Conservation (phyloP, 2,888 invertebrate species). For the Iselma pallidipennis region DNA sequence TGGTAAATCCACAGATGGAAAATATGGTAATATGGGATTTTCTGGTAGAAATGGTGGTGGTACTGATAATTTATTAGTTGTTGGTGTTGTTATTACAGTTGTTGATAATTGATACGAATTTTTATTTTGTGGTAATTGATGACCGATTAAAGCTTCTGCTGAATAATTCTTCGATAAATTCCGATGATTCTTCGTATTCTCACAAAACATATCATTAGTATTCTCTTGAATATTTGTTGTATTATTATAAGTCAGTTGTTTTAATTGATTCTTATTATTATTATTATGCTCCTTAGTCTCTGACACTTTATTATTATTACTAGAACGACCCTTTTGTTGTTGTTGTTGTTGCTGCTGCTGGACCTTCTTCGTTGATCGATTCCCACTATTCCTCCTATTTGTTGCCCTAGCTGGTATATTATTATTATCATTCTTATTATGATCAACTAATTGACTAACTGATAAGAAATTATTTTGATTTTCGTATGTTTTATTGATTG, state of each 20-base stretch:
- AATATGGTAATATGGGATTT: conserved; percentile 49
- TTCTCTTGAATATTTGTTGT: conserved; percentile 2
- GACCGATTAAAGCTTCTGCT: conserved; percentile 54
- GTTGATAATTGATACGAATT: conserved; percentile 34
- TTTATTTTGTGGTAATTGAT: conserved; percentile 38
- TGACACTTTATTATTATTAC: neutral
- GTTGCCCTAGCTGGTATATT: conserved; percentile 37
- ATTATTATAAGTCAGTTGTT: conserved; percentile 3
- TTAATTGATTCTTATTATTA: conserved; percentile 15
- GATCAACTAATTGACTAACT: conserved; percentile 67
- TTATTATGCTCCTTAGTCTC: conserved; percentile 22
- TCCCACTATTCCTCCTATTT: conserved; percentile 46
- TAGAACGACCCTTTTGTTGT: conserved; percentile 16
- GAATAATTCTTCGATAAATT: conserved; percentile 48
- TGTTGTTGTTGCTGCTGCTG: conserved; percentile 10
- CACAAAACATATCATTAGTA: conserved; percentile 31
- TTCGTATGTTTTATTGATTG: conserved; percentile 31
- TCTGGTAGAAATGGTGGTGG: conserved; percentile 48
- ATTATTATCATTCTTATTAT: conserved; percentile 51
- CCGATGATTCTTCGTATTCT: conserved; percentile 32
- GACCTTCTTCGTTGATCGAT: conserved; percentile 15
- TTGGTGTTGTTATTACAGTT: conserved; percentile 11
- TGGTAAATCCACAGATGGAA: conserved; percentile 49
- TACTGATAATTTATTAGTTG: conserved; percentile 28
- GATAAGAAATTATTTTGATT: conserved; percentile 61